Percentiles rank a stretch among this genome's conserved stretches.
These are phyloP conservation scores for Nomada ruficornis DNA, from an alignment of 2,888 invertebrate genomes.

Conservation along the genomic window DNA sequence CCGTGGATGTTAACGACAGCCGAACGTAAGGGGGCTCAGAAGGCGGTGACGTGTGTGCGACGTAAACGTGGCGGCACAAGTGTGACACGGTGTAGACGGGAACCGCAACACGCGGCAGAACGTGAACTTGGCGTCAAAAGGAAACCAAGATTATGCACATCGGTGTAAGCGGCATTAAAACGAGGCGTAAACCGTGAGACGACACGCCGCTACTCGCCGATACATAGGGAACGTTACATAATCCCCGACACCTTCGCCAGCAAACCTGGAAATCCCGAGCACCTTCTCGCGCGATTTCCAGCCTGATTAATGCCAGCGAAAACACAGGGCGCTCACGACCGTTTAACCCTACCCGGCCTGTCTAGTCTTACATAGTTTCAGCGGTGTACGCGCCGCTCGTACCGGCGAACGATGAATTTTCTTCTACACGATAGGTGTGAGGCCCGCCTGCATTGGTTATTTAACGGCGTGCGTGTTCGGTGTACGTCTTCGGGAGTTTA, in stretches of 20 bases:
- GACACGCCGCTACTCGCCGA: constrained; percentile 13
- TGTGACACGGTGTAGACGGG: constrained; percentile 14
- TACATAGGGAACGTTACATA: constrained; percentile 27
- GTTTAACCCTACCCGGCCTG: neutral
- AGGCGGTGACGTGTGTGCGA: constrained; percentile 2
- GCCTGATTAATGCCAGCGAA: constrained; percentile 47
- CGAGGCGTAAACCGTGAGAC: constrained; percentile 46
- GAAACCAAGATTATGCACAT: constrained; percentile 58
- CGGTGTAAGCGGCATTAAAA: constrained; percentile 52
- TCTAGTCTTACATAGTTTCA: constrained; percentile 8
- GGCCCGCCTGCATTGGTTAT: neutral
- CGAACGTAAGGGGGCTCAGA: constrained; percentile 18
- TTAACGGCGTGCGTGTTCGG: constrained; percentile 3
- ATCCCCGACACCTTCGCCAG: constrained; percentile 30
- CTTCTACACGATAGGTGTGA: neutral
- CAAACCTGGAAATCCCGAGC: constrained; percentile 35
- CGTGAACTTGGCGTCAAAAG: constrained; percentile 57
- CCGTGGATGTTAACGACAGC: constrained; percentile 5
- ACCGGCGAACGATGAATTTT: constrained; percentile 12
- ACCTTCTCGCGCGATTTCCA: constrained; percentile 44
- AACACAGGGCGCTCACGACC: constrained; percentile 24
- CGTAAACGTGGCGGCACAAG: constrained; percentile 11
- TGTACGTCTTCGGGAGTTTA: constrained; percentile 7
- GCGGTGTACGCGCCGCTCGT: constrained; percentile 1
- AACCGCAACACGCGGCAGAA: constrained; percentile 47